phyloP scores from a whole-genome alignment of 2,113 vertebrate species.

The Glaucomys volans region DNA sequence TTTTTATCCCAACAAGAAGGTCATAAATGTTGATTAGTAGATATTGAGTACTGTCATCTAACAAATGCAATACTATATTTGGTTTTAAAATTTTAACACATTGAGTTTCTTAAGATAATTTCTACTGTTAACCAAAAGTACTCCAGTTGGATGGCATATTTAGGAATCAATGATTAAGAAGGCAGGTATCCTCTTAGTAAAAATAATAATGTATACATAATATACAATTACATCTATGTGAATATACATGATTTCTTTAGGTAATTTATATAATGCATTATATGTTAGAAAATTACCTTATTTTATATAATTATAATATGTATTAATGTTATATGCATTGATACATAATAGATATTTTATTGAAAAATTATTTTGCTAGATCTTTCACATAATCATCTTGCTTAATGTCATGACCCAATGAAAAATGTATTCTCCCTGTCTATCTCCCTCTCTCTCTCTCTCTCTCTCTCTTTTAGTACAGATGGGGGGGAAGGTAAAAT shows the following conservation, averaged over 20 bases:
- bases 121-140: background rate
- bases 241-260: background rate
- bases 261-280: background rate
- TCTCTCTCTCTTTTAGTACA: background rate
- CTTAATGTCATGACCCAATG: background rate
- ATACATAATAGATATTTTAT: background rate
- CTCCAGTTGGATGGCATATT: background rate
- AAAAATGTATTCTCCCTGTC: background rate
- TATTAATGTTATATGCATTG: background rate
- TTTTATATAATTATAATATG: background rate
- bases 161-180: background rate
- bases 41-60: background rate
- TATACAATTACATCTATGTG: background rate
- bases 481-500: background rate
- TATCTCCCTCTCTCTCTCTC: too few species aligned
- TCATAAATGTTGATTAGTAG: background rate
- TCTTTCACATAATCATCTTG: background rate
- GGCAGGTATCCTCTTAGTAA: background rate
- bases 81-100: slow-evolving; percentile 5
- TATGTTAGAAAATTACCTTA: background rate
- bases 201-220: background rate
- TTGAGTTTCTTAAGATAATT: background rate
- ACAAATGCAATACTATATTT: background rate
- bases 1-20: background rate
- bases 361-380: background rate